Percentiles rank a stretch among this genome's conserved stretches.
These are phyloP conservation scores for Ifrita kowaldi DNA, from an alignment of 2,113 vertebrate genomes.

Conservation along the genomic window DNA sequence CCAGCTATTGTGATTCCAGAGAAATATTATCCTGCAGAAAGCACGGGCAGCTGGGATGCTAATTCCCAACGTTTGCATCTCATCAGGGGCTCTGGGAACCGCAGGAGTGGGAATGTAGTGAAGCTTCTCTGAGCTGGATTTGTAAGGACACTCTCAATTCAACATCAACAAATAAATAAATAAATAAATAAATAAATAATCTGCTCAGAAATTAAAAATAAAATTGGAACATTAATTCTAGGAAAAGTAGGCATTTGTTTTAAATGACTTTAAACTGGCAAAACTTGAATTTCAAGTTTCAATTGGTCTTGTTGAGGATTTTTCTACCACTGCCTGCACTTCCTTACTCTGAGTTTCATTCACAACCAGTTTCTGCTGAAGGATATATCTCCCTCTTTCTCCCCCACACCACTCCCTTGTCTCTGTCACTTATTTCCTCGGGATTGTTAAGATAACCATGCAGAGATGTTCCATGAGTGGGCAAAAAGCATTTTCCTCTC, in stretches of 20 bases:
- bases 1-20: neutral
- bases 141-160: neutral
- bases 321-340: neutral
- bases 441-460: neutral
- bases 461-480: neutral
- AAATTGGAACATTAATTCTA: neutral
- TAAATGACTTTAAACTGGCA: neutral
- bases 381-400: neutral
- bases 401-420: accelerated
- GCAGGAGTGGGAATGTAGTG: neutral
- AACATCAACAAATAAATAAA: neutral
- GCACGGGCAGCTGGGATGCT: neutral
- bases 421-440: neutral
- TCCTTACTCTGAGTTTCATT: neutral
- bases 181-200: neutral
- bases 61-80: neutral
- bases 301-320: neutral
- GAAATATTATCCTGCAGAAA: neutral
- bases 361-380: neutral
- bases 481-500: neutral
- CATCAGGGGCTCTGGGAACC: neutral
- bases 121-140: neutral
- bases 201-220: neutral
- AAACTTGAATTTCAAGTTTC: neutral
- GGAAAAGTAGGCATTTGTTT: neutral